phyloP scores from a whole-genome alignment of 1,140 invertebrate species.

The Hesperophylax magnus region DNA sequence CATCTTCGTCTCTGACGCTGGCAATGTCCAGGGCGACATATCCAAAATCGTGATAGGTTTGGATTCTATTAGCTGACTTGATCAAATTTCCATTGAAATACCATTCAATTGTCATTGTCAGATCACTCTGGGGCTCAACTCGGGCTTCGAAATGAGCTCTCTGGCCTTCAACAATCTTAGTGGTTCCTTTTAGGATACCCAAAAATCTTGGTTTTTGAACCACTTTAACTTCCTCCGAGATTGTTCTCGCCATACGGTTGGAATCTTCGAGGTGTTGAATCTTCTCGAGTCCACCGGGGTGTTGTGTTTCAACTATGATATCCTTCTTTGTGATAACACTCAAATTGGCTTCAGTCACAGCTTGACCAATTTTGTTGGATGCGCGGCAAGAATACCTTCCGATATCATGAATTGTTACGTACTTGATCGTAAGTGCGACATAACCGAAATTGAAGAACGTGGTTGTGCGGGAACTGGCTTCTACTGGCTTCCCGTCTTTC shows the following conservation, averaged over 20 bases:
- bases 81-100: conserved; percentile 91
- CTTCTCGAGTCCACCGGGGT: conserved; percentile 89
- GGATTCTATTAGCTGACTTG: conserved; percentile 87
- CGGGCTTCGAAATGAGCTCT: conserved; percentile 96
- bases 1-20: conserved; percentile 88
- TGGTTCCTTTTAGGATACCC: conserved; percentile 89
- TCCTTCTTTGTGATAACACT: conserved; percentile 89
- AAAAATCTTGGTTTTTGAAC: conserved; percentile 88
- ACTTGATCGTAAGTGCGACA: conserved; percentile 96
- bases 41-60: conserved; percentile 95
- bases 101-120: conserved; percentile 91
- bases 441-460: conserved; percentile 98
- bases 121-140: conserved; percentile 93
- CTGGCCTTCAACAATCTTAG: conserved; percentile 95
- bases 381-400: conserved; percentile 94
- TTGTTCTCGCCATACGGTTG: conserved; percentile 75
- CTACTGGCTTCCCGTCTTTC: conserved; percentile 91
- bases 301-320: conserved; percentile 88
- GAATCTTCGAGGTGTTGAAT: conserved; percentile 92
- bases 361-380: conserved; percentile 90
- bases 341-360: conserved; percentile 89
- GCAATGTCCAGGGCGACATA: conserved; percentile 95
- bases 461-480: conserved; percentile 94
- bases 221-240: conserved; percentile 81
- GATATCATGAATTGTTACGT: conserved; percentile 90